Evolutionary conservation across 2,888 invertebrate genomes (phyloP).

Genomic region (Amaurobius ferox): DNA sequence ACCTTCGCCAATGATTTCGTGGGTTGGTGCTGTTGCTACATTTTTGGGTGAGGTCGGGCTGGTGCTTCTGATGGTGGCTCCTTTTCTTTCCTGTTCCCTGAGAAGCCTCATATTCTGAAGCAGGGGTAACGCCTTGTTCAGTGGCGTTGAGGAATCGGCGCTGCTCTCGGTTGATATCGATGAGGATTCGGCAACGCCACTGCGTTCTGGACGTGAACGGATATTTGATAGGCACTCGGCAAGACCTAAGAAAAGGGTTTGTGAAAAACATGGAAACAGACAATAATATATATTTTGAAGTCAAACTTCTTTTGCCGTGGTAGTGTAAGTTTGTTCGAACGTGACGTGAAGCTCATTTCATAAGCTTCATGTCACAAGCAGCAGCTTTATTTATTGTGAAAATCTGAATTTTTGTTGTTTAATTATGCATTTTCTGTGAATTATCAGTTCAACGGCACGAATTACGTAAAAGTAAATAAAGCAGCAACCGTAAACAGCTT

Average conservation of each 20-base stretch:
- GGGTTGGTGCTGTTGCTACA: not conserved
- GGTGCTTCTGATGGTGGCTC: not conserved
- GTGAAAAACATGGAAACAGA: too few relatives aligned
- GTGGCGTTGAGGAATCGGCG: constrained; percentile 57
- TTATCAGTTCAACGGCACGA: too few relatives aligned
- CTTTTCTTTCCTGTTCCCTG: constrained; percentile 87
- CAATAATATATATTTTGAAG: too few relatives aligned
- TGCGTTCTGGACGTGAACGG: constrained; percentile 23
- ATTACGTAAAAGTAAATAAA: too few relatives aligned
- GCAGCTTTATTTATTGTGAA: too few relatives aligned
- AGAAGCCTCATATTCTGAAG: constrained; percentile 86
- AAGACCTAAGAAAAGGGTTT: constrained; percentile 17
- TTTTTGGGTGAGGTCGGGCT: constrained; percentile 1
- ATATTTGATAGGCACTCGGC: constrained; percentile 28
- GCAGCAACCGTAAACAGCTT: too few relatives aligned
- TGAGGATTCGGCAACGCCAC: constrained; percentile 2
- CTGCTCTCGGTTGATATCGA: constrained; percentile 41
- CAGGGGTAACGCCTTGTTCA: constrained; percentile 86
- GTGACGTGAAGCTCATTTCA: too few relatives aligned
- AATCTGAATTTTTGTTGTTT: too few relatives aligned
- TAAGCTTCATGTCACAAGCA: too few relatives aligned
- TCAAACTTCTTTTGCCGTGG: too few relatives aligned
- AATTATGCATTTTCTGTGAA: too few relatives aligned
- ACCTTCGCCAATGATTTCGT: constrained; percentile 37
- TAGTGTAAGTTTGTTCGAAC: too few relatives aligned